Conservation (phyloP, 30 jellyfish, hydroid and myxozoan species). For the Aurelia coerulea region DNA sequence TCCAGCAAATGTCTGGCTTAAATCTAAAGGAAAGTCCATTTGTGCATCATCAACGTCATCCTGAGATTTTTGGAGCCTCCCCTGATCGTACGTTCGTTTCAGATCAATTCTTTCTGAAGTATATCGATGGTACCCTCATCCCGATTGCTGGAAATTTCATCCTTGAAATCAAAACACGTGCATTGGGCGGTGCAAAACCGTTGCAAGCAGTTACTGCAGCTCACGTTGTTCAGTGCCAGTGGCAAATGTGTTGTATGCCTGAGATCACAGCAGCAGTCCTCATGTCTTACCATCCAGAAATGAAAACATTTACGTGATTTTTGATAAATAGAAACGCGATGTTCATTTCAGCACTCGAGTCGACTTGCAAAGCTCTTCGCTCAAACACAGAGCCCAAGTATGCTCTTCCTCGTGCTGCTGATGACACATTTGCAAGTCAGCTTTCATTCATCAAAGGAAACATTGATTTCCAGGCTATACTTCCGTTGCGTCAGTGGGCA, state of each 20-base stretch:
- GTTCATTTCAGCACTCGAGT: too few species aligned
- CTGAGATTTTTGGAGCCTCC: constrained; percentile 16
- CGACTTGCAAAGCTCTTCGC: too few species aligned
- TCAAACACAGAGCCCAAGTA: too few species aligned
- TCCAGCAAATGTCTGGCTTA: too few species aligned
- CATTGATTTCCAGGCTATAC: constrained; percentile 10
- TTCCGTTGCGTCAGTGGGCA: constrained; percentile 12
- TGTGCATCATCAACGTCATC: constrained; percentile 2
- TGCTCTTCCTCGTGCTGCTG: too few species aligned
- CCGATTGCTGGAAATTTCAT: constrained; percentile 4
- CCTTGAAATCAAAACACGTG: constrained; percentile 16
- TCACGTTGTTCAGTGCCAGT: constrained; percentile 10
- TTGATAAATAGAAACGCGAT: too few species aligned
- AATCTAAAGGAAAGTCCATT: neutral
- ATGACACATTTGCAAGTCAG: too few species aligned
- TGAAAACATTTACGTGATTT: neutral
- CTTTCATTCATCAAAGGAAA: constrained; percentile 2
- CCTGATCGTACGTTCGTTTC: constrained; percentile 12
- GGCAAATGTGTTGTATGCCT: constrained; percentile 15
- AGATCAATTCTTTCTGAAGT: neutral
- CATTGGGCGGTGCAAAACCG: constrained; percentile 9
- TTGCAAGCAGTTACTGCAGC: neutral
- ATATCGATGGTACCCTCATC: neutral
- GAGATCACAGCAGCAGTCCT: constrained; percentile 6
- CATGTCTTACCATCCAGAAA: constrained; percentile 25